Evolutionary conservation across 2,797 vertebrate genomes (phyloP), one percentile per base, ranked within the genome.

Genomic region (Pipistrellus pygmaeus): DNA sequence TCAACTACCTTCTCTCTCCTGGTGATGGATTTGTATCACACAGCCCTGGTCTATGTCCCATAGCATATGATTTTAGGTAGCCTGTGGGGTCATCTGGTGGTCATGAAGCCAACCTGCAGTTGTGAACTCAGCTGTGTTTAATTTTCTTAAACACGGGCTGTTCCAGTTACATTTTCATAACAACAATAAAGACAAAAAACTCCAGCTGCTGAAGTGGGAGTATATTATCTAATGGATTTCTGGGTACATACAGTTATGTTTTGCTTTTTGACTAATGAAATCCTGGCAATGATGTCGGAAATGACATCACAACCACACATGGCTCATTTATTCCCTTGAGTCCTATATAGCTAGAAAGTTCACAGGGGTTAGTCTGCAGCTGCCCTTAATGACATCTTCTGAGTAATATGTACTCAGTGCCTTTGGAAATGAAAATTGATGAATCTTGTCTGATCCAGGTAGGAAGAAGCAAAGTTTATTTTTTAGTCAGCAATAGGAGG

Each of bases 201-300:
- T 73, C 21, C 18, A 88, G 77, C 48, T 85, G 21, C 71, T 76
- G 21, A 85, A 72, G 46, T 68, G 46, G 32, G 77, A 77, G 69
- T 41, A n/a, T 82, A 60, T 41, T 88, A 11, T 81, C 27, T 66
- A 51, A 80, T 66, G 48, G 18, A 64, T 85, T 87, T 95, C 57
- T 23, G 66, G 9, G 21, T 66, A 30, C 53, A 84, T 25, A 48
- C 11, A 77, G 38, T 92, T 57, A 48, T 38, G 80, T 69, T 38
- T 94, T 76, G 60, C 68, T 96, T 93, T 91, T 78, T 14, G 41
- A 78, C 25, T 84, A 75, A 69, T 62, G 35, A 66, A 91, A 84
- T 93, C 7, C 32, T 94, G 71, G 73, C 71, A 88, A 27, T 92
- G 32, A 62, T 66, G 21, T 57, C 1, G 23, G 55, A 77, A 91